Evolutionary conservation across 2,797 vertebrate genomes (phyloP).

Genomic region (Iguana delicatissima): DNA sequence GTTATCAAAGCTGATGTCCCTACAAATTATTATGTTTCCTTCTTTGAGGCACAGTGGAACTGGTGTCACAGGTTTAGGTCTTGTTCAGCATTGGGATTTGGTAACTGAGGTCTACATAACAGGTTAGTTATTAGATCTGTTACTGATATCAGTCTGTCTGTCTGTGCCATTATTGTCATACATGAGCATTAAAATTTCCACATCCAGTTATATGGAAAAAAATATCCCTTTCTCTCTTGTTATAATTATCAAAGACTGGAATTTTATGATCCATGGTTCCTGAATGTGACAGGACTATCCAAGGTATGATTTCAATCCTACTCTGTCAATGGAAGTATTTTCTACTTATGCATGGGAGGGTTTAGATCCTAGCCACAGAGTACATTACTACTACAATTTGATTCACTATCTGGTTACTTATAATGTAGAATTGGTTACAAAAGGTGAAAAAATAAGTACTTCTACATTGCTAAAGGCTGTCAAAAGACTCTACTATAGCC

Average conservation of each 20-base stretch:
- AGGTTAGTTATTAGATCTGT: slow-evolving; percentile 86
- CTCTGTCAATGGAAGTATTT: background rate
- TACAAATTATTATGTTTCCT: slow-evolving; percentile 83
- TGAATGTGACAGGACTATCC: background rate
- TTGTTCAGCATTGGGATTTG: no score
- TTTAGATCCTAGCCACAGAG: slow-evolving; percentile 42
- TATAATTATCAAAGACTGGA: slow-evolving; percentile 72
- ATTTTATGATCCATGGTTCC: background rate
- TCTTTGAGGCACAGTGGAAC: slow-evolving; percentile 61
- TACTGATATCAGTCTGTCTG: slow-evolving; percentile 53
- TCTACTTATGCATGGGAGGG: background rate
- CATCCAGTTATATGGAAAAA: slow-evolving; percentile 81
- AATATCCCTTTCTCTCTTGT: slow-evolving; percentile 77
- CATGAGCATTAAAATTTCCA: slow-evolving; percentile 83
- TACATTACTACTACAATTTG: slow-evolving; percentile 78
- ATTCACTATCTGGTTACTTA: slow-evolving; percentile 75
- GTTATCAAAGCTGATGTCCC: slow-evolving; percentile 85
- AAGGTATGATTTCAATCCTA: background rate
- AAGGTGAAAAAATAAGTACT: slow-evolving; percentile 2
- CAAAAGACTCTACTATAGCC: slow-evolving; percentile 27
- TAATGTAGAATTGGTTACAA: slow-evolving; percentile 77
- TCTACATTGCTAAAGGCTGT: background rate
- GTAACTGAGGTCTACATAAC: slow-evolving; percentile 78
- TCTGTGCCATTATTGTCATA: slow-evolving; percentile 80
- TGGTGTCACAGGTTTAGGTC: no score